Percentiles rank a stretch among this genome's conserved stretches.
These are phyloP conservation scores for Lordiphosa collinella DNA, from an alignment of 1,140 invertebrate genomes.

Conservation along the genomic window DNA sequence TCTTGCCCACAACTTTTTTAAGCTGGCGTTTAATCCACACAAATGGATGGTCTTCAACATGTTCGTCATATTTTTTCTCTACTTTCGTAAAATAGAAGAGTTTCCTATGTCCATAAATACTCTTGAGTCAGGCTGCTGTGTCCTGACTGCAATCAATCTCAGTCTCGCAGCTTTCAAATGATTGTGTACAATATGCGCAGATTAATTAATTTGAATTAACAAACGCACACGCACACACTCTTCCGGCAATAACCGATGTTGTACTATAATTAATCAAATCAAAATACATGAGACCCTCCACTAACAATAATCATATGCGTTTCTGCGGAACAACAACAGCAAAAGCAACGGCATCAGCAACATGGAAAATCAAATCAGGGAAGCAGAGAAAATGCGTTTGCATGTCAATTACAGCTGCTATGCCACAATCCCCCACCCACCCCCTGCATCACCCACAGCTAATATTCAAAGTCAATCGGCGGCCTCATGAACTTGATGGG, in stretches of 20 bases:
- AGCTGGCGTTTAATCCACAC: no score
- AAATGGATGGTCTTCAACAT: no score
- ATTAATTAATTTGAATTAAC: conserved; percentile 77
- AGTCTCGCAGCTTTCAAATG: conserved; percentile 22
- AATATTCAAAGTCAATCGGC: conserved; percentile 74
- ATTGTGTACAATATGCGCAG: conserved; percentile 57
- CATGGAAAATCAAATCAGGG: conserved; percentile 65
- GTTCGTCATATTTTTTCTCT: no score
- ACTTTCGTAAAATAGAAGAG: no score
- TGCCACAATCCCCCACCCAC: neutral
- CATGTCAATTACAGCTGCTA: conserved; percentile 71
- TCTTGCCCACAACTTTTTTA: no score
- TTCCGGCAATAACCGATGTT: conserved; percentile 32
- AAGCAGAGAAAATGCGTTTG: conserved; percentile 55
- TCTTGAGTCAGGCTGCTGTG: no score
- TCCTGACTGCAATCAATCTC: conserved; percentile 59
- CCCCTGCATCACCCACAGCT: conserved; percentile 12
- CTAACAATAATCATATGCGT: conserved; percentile 65
- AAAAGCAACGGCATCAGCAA: conserved; percentile 11
- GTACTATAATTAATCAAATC: conserved; percentile 72
- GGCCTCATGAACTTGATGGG: conserved; percentile 64
- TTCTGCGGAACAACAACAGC: neutral
- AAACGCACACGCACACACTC: conserved; percentile 23
- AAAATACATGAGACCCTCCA: conserved; percentile 54
- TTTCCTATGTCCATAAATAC: no score